Percentiles rank a stretch among this genome's conserved stretches.
Conservation (phyloP, 1,140 invertebrate genomes). For the Phymorhynchus buccinoides region DNA sequence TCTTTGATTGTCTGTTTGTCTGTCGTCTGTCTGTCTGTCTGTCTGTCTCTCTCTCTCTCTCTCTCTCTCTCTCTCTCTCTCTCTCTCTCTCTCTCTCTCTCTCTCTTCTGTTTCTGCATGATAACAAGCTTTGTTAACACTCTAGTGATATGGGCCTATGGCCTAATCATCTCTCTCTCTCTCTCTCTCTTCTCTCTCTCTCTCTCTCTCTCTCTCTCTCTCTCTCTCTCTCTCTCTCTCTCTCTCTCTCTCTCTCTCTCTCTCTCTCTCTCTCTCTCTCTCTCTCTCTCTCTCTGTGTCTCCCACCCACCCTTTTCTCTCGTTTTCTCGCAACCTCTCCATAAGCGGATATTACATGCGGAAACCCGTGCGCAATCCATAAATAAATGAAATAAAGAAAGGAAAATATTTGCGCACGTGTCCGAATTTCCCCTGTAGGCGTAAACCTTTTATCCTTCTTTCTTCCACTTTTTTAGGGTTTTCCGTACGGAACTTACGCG, state of each 20-base stretch:
- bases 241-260: slow-evolving; percentile 10
- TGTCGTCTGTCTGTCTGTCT: neutral
- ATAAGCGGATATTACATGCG: too few species aligned
- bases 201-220: slow-evolving; percentile 16
- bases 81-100: slow-evolving; percentile 22
- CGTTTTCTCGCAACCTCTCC: neutral
- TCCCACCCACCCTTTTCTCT: neutral
- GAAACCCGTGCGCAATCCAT: too few species aligned
- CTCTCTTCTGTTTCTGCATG: neutral
- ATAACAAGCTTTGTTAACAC: too few species aligned
- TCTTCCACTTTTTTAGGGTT: too few species aligned
- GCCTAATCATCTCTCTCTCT: too few species aligned
- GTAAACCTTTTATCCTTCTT: too few species aligned
- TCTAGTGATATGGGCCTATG: too few species aligned
- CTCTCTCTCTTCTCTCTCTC: neutral
- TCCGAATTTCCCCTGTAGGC: too few species aligned
- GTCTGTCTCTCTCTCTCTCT: slow-evolving; percentile 12
- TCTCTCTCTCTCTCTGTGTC: slow-evolving; percentile 8
- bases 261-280: slow-evolving; percentile 22
- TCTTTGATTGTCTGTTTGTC: neutral
- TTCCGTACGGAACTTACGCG: too few species aligned
- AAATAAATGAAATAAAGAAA: too few species aligned
- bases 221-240: slow-evolving; percentile 1
- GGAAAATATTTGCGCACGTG: too few species aligned
- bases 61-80: neutral